Percentiles rank a stretch among this genome's conserved stretches.
phyloP scores from a whole-genome alignment of 2,113 vertebrate species.

The Sula dactylatra region DNA sequence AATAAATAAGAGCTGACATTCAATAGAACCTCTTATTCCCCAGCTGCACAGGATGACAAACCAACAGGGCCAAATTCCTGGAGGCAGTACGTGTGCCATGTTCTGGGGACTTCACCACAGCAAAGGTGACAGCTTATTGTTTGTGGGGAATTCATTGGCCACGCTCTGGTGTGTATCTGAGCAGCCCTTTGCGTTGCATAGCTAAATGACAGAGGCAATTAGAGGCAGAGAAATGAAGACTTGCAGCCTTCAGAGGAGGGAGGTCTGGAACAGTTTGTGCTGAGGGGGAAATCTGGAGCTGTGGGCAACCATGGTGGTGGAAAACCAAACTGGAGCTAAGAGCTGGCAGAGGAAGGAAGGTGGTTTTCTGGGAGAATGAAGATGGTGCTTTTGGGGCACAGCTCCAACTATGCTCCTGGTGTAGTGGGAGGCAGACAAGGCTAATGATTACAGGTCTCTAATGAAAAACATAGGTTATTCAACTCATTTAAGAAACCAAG shows the following conservation, averaged over 20 bases:
- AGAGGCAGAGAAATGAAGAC: background rate
- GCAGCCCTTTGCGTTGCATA: background rate
- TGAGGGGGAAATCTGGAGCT: background rate
- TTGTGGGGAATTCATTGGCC: background rate
- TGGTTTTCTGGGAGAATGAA: background rate
- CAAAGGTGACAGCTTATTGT: constrained; percentile 6
- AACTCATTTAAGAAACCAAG: background rate
- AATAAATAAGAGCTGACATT: constrained; percentile 65
- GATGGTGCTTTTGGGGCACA: background rate
- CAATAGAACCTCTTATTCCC: constrained; percentile 37
- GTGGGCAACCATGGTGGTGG: background rate
- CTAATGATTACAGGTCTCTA: background rate
- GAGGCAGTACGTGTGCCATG: background rate
- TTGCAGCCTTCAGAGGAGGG: background rate
- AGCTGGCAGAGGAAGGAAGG: background rate
- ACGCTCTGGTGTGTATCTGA: background rate
- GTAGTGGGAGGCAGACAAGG: background rate
- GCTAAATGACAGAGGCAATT: background rate
- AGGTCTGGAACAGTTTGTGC: background rate
- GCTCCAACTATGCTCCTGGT: background rate
- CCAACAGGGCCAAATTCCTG: background rate
- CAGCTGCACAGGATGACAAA: constrained; percentile 23
- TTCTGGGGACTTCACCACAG: background rate
- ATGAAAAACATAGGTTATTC: background rate
- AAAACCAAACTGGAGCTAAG: background rate